These are phyloP conservation scores for Lytechinus pictus DNA, from an alignment of 35 echinoderm and acorn worm genomes.

Conservation along the genomic window DNA sequence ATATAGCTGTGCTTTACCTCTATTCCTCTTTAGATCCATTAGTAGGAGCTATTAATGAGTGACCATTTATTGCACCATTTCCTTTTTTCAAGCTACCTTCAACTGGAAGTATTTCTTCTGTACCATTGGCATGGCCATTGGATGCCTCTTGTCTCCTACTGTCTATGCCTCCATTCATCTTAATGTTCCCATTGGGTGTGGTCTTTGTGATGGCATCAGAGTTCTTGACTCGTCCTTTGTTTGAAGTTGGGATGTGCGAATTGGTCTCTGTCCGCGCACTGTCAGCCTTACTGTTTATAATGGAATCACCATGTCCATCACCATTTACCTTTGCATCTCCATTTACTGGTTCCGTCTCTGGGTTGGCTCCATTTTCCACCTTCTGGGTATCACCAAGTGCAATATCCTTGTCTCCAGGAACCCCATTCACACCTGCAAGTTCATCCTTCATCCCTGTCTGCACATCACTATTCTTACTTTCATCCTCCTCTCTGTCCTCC, in stretches of 20 bases:
- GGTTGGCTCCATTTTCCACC: background rate
- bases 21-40: background rate
- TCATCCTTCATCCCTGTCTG: background rate
- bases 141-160: background rate
- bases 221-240: background rate
- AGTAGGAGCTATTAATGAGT: background rate
- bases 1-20: background rate
- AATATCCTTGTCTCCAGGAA: slow-evolving; percentile 18
- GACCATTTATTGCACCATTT: background rate
- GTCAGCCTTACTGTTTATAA: background rate
- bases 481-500: slow-evolving; percentile 62
- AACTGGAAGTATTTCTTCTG: background rate
- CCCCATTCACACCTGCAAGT: background rate
- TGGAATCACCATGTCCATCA: background rate
- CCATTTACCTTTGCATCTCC: slow-evolving; percentile 46
- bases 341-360: background rate
- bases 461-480: background rate
- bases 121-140: background rate
- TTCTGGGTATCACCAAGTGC: background rate
- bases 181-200: background rate
- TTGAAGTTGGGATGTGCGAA: background rate
- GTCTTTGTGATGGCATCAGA: background rate
- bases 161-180: slow-evolving; percentile 21
- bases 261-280: background rate
- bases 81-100: background rate